Percentiles rank a stretch among this genome's conserved stretches.
Conservation (phyloP, 2,797 vertebrate species). For the Malurus splendens region DNA sequence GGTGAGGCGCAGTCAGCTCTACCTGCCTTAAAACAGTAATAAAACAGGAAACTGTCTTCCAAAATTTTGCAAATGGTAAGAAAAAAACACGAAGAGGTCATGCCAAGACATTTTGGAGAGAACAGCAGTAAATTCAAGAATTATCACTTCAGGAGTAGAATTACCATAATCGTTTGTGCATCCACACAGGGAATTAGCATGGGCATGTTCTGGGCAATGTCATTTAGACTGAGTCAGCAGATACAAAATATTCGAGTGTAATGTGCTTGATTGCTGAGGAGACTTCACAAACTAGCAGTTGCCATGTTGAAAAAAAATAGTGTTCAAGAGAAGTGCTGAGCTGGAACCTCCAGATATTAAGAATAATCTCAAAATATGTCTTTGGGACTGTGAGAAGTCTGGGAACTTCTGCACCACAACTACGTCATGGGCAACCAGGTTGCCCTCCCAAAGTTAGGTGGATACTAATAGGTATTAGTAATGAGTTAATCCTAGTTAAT, state of each 20-base stretch:
- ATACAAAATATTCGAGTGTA: neutral
- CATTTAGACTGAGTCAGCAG: neutral
- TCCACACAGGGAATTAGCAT: fast-evolving
- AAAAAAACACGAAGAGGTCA: neutral
- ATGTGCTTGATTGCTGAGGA: neutral
- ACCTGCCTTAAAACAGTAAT: neutral
- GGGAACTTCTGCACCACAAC: neutral
- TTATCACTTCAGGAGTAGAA: neutral
- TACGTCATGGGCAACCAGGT: neutral
- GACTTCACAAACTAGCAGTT: fast-evolving
- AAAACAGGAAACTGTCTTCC: neutral
- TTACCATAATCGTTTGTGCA: neutral
- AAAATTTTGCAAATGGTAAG: neutral
- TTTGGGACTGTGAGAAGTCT: neutral
- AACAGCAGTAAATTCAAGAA: neutral
- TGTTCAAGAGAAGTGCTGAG: neutral
- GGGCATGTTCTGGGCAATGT: neutral
- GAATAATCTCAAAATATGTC: neutral
- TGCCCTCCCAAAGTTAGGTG: neutral
- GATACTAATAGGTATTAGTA: neutral
- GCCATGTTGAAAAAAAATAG: neutral
- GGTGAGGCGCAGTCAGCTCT: neutral
- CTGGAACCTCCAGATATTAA: neutral
- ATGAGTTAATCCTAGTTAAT: neutral
- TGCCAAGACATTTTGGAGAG: neutral